A percentile compares a stretch with the other conserved stretches of the same genome.
These are phyloP conservation scores for Anguilla pacifica DNA, from an alignment of 2,797 vertebrate species.

Conservation along the genomic window DNA sequence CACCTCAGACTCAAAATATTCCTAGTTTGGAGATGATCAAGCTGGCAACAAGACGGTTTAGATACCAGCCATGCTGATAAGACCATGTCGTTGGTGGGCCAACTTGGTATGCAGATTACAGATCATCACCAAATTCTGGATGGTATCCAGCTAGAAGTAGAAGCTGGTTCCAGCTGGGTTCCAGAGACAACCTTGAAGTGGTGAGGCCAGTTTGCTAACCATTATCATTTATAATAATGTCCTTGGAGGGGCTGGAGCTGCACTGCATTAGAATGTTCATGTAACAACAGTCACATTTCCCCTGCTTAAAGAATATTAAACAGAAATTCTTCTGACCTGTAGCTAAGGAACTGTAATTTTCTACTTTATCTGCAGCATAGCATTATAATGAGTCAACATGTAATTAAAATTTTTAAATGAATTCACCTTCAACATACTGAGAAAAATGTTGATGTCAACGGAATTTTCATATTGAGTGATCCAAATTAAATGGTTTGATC, in stretches of 20 bases:
- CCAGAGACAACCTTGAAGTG: neutral
- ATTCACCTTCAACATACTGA: neutral
- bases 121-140: too few species aligned
- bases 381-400: neutral
- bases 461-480: neutral
- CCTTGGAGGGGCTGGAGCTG: neutral
- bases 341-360: neutral
- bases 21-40: too few species aligned
- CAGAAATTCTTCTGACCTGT: slow-evolving; percentile 6
- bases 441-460: neutral
- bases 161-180: too few species aligned
- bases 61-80: too few species aligned
- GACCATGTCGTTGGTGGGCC: too few species aligned
- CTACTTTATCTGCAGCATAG: neutral
- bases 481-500: neutral
- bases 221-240: neutral
- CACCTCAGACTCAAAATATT: too few species aligned
- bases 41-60: too few species aligned
- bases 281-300: neutral
- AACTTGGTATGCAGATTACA: too few species aligned
- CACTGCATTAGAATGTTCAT: neutral
- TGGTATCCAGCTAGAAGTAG: too few species aligned
- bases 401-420: neutral
- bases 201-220: neutral
- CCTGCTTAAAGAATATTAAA: neutral